Evolutionary conservation across 2,113 vertebrate species (phyloP).

Genomic region (Protobothrops flavoviridis): DNA sequence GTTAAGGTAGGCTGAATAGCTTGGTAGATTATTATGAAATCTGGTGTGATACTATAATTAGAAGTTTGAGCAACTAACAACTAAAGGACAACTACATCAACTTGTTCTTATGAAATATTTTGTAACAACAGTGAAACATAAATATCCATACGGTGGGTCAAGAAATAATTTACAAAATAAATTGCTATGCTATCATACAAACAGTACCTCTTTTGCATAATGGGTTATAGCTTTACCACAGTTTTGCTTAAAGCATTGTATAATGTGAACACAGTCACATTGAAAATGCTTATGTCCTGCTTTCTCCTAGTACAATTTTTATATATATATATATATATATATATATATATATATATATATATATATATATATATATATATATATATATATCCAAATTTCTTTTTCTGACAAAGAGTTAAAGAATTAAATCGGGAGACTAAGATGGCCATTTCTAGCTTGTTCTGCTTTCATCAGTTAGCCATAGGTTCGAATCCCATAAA

Average conservation of each 20-base stretch:
- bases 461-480: too few species aligned
- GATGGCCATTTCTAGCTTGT: too few species aligned
- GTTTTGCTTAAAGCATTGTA: background rate
- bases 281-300: background rate
- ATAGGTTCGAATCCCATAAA: too few species aligned
- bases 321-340: background rate
- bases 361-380: too few species aligned
- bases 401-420: too few species aligned
- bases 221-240: background rate
- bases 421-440: too few species aligned
- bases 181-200: background rate
- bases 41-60: background rate
- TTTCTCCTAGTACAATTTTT: background rate
- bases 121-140: background rate
- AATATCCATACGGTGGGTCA: background rate
- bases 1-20: background rate
- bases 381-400: too few species aligned
- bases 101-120: background rate
- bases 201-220: background rate
- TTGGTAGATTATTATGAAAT: background rate
- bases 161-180: background rate
- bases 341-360: background rate
- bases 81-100: background rate
- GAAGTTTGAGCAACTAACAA: background rate
- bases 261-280: background rate